Conservation (phyloP, 1,140 invertebrate genomes). For the Pachypeltis micranthus region DNA sequence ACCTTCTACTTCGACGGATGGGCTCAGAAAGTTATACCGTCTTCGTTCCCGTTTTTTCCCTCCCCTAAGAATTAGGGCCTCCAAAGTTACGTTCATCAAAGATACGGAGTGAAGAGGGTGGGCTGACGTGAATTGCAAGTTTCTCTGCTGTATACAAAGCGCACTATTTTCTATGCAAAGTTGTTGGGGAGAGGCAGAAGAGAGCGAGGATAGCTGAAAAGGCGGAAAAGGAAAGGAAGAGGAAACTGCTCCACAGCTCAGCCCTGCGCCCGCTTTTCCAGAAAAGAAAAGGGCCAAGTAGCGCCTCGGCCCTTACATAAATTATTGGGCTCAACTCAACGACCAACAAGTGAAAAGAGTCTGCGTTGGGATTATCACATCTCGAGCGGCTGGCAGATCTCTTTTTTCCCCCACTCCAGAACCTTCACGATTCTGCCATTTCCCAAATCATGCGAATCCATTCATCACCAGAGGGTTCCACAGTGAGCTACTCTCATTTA, state of each 20-base stretch:
- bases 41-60: too few relatives aligned
- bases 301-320: neutral
- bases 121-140: too few relatives aligned
- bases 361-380: constrained; percentile 1
- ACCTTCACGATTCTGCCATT: too few relatives aligned
- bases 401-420: neutral
- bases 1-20: too few relatives aligned
- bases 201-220: neutral
- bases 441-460: too few relatives aligned
- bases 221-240: neutral
- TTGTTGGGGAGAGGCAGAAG: neutral
- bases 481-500: too few relatives aligned
- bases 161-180: neutral
- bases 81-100: too few relatives aligned
- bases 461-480: too few relatives aligned
- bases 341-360: constrained; percentile 6
- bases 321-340: constrained; percentile 1
- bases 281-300: neutral
- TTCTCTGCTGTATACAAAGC: too few relatives aligned
- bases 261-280: neutral
- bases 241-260: neutral
- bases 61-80: too few relatives aligned
- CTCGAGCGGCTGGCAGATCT: neutral
- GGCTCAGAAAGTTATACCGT: too few relatives aligned
- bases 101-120: too few relatives aligned